A percentile compares a stretch with the other conserved stretches of the same genome.
These are phyloP conservation scores for Vireo griseus DNA, from an alignment of 2,797 vertebrate genomes.

Conservation along the genomic window DNA sequence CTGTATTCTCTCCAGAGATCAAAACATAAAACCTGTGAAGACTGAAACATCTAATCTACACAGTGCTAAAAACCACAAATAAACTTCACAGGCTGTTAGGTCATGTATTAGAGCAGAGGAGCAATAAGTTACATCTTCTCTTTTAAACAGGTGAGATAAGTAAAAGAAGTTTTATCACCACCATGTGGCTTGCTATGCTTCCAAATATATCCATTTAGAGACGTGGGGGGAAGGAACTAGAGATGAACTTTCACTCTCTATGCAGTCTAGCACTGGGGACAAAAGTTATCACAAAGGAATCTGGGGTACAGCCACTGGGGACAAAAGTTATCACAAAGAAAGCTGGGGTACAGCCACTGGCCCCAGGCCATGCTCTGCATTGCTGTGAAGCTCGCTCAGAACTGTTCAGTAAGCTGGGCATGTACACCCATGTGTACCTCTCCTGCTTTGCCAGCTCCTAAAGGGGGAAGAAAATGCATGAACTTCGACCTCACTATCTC, in stretches of 20 bases:
- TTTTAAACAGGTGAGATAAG: background rate
- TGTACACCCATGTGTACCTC: accelerated
- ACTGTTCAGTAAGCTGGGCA: background rate
- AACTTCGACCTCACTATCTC: background rate
- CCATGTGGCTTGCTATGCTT: background rate
- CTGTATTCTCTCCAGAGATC: background rate
- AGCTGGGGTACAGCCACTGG: background rate
- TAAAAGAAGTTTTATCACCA: background rate
- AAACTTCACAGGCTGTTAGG: background rate
- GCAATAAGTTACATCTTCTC: background rate
- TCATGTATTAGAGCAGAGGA: background rate
- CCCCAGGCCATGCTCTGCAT: background rate
- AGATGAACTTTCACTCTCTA: background rate
- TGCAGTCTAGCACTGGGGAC: background rate
- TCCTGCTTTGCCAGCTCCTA: background rate
- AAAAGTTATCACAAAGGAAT: background rate
- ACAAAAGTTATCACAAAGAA: background rate
- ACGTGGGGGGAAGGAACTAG: background rate
- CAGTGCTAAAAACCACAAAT: background rate
- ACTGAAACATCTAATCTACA: background rate
- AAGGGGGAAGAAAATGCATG: background rate
- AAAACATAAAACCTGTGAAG: background rate
- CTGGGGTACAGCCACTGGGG: too few relatives aligned
- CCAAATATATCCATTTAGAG: background rate
- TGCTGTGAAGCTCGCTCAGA: background rate